Base-by-base conservation (phyloP, 2,113 vertebrate species). In the Pollachius pollachius region DNA sequence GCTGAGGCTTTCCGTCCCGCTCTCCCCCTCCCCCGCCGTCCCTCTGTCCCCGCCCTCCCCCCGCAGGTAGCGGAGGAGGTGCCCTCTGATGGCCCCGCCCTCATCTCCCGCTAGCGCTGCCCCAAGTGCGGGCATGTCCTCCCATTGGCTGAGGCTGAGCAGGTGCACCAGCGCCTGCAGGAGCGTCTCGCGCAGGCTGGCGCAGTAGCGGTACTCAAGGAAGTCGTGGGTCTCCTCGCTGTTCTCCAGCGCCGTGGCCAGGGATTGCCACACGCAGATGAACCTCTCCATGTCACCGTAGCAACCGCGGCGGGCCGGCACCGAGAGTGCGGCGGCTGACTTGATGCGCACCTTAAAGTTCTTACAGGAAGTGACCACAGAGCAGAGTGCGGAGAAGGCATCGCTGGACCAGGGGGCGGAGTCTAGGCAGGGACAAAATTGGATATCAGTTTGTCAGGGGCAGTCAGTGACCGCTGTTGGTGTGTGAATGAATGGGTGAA, bases 301-400 rank as follows among this genome's bases (percentile, higher is more conserved):
- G 75, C 88, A 88, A 0, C 84, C 70, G 54, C 97, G 94, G 34
- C 0, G 81, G 61, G 79, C 12, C 0, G 97, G 97, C 52, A 95
- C 71, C 0, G 96, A 89, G 56, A 99, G 93, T 3, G 97, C 97
- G 0, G 94, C 91, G 0, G 97, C 97, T 0, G 97, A 97, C 72
- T 97, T 94, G 89, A 99, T 98, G 6, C 97, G 93, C 16, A 99
- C 97, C 84, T 99, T 99, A 77, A 98, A 98, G 87, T 99, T 99
- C 87, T 95, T 96, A 84, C 97, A 98, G 21, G 95, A 95, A 0
- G 92, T 95, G 58, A 99, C 95, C 0, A 95, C 96, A 0, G 91
- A 87, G 12, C 94, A 96, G 56, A 99, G 93, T 0, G 95, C 92
- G 0, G 82, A 72, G 58, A 94, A 98, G 0, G 95, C 96, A 1